Evolutionary conservation across 2,888 invertebrate species (phyloP).

Genomic region (Unio delphinus): DNA sequence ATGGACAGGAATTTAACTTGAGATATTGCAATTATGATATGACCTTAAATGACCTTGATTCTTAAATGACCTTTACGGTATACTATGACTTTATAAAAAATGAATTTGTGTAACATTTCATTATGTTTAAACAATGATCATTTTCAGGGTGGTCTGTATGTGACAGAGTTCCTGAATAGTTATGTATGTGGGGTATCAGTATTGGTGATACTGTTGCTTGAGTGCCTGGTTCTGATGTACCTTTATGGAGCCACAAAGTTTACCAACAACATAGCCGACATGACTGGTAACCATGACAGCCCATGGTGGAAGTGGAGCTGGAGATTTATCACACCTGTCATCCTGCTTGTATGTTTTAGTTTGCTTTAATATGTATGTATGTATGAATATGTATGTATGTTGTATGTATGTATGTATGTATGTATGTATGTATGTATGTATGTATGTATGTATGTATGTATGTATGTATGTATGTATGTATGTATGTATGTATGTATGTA

Average conservation of each 20-base stretch:
- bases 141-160: conserved; percentile 53
- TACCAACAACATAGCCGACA: conserved; percentile 54
- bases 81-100: neutral
- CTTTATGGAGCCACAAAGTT: conserved; percentile 56
- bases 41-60: no score
- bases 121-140: neutral
- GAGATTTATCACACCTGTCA: conserved; percentile 51
- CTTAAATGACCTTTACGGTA: no score
- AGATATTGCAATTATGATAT: no score
- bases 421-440: neutral
- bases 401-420: neutral
- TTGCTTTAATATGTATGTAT: neutral
- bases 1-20: no score
- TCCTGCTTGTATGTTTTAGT: conserved; percentile 43
- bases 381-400: neutral
- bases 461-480: neutral
- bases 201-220: conserved; percentile 40
- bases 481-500: neutral
- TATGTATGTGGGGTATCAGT: conserved; percentile 43
- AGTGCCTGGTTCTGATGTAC: conserved; percentile 56
- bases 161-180: conserved; percentile 40
- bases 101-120: neutral
- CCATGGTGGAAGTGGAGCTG: conserved; percentile 60
- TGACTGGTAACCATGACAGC: conserved; percentile 57
- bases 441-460: neutral